Percentiles rank a stretch among this genome's conserved stretches.
Evolutionary conservation across 2,797 vertebrate genomes (phyloP).

Genomic region (Myotis vivesi): DNA sequence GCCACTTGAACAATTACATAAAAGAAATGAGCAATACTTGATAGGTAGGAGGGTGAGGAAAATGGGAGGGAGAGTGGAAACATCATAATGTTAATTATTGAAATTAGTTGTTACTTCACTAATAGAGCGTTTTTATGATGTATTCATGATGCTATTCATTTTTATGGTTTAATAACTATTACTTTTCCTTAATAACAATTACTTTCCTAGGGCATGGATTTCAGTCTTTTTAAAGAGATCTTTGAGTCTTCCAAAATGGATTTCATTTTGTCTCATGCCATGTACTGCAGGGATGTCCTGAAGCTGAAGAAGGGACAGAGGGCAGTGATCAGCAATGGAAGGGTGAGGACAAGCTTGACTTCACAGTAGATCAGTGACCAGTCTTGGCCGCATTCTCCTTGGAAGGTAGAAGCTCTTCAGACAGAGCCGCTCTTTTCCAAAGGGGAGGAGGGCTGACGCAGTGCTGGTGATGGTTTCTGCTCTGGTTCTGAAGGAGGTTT

Average conservation of each 20-base stretch:
- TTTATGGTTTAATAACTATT: slow-evolving; percentile 59
- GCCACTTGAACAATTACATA: background rate
- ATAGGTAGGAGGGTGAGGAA: background rate
- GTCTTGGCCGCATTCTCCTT: background rate
- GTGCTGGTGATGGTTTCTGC: background rate
- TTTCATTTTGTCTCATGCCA: slow-evolving; percentile 94
- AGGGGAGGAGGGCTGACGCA: background rate
- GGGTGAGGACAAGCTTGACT: slow-evolving; percentile 86
- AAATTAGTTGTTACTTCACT: background rate
- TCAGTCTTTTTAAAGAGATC: slow-evolving; percentile 90
- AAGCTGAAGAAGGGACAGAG: slow-evolving; percentile 96
- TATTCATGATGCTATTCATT: slow-evolving; percentile 40
- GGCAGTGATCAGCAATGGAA: slow-evolving; percentile 96
- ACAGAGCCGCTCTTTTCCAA: background rate
- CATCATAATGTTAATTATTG: background rate
- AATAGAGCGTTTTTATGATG: slow-evolving; percentile 14
- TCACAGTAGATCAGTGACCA: background rate
- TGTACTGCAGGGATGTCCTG: slow-evolving; percentile 94
- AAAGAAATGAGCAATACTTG: slow-evolving; percentile 9
- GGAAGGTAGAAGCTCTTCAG: slow-evolving; percentile 21
- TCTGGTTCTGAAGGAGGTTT: background rate
- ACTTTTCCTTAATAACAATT: slow-evolving; percentile 67
- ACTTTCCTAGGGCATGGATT: slow-evolving; percentile 94
- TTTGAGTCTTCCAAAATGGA: slow-evolving; percentile 90
- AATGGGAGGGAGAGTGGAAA: background rate